A percentile compares a stretch with the other conserved stretches of the same genome.
Conservation (phyloP, 2,888 invertebrate genomes). For the Steinernema carpocapsae region DNA sequence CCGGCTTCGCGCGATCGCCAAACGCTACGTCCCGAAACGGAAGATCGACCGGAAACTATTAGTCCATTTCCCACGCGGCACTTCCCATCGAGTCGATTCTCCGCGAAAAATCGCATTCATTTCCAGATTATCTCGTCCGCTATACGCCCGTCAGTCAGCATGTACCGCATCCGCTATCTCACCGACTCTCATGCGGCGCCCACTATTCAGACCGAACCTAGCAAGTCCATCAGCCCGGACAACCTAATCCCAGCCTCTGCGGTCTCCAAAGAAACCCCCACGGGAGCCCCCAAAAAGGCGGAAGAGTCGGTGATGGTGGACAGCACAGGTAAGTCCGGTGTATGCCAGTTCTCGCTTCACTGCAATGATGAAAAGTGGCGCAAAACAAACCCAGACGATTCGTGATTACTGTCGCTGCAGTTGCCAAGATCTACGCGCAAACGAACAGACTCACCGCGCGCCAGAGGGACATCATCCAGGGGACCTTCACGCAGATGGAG, state of each 20-base stretch:
- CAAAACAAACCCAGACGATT: conserved; percentile 25
- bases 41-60: conserved; percentile 23
- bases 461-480: conserved; percentile 52
- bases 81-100: not conserved
- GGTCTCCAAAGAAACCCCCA: not conserved
- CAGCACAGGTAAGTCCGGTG: conserved; percentile 7
- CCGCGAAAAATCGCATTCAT: not conserved
- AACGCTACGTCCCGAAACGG: conserved; percentile 5
- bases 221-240: not conserved
- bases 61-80: not conserved
- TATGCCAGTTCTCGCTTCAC: not conserved
- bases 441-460: conserved; percentile 49
- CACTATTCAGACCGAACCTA: not conserved
- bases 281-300: not conserved
- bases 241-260: no score
- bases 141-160: not conserved
- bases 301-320: not conserved
- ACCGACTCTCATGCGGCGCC: not conserved
- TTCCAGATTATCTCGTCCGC: not conserved
- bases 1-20: no score
- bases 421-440: conserved; percentile 49
- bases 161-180: not conserved
- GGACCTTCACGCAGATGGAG: conserved; percentile 53
- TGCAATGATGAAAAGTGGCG: conserved; percentile 14
- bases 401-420: conserved; percentile 42